Conservation (phyloP, 2,113 vertebrate genomes). For the Platichthys flesus region DNA sequence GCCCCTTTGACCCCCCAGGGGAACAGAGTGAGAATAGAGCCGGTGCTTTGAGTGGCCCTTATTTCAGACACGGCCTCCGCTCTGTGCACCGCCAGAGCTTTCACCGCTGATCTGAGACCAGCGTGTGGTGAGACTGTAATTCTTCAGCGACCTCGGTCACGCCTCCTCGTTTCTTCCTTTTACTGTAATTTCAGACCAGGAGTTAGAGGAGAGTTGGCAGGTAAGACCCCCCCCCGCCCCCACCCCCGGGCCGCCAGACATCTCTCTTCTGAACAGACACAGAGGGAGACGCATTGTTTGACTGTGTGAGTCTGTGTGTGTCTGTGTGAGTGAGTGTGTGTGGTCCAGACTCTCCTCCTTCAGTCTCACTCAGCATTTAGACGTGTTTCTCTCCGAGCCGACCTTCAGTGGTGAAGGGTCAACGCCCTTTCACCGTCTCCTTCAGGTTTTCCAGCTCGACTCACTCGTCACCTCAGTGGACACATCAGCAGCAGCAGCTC, state of each 20-base stretch:
- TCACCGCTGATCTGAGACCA: slow-evolving; percentile 29
- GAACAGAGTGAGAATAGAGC: slow-evolving; percentile 1
- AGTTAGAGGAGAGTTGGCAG: slow-evolving; percentile 28
- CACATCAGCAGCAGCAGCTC: too few species aligned
- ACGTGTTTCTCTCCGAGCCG: slow-evolving; percentile 58
- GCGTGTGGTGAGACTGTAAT: slow-evolving; percentile 24
- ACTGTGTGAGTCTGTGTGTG: not conserved
- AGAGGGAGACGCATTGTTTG: slow-evolving; percentile 23
- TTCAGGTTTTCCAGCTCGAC: slow-evolving; percentile 56
- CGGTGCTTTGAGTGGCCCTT: not conserved
- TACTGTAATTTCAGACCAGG: slow-evolving; percentile 39
- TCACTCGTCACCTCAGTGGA: slow-evolving; percentile 3
- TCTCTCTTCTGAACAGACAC: slow-evolving; percentile 12
- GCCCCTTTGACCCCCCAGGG: not conserved
- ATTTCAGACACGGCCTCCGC: slow-evolving; percentile 12
- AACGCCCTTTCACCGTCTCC: slow-evolving; percentile 52
- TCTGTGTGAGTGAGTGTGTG: slow-evolving; percentile 1
- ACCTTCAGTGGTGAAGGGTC: slow-evolving; percentile 21
- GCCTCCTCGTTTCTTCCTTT: slow-evolving; percentile 12
- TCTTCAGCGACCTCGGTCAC: slow-evolving; percentile 11
- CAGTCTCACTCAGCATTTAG: slow-evolving; percentile 58
- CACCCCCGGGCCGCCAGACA: not conserved
- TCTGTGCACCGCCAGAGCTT: slow-evolving; percentile 2
- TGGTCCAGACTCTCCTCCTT: slow-evolving; percentile 33
- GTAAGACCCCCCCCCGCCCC: not conserved